Conservation (phyloP, 2,888 invertebrate genomes). For the Athalia cordata region DNA sequence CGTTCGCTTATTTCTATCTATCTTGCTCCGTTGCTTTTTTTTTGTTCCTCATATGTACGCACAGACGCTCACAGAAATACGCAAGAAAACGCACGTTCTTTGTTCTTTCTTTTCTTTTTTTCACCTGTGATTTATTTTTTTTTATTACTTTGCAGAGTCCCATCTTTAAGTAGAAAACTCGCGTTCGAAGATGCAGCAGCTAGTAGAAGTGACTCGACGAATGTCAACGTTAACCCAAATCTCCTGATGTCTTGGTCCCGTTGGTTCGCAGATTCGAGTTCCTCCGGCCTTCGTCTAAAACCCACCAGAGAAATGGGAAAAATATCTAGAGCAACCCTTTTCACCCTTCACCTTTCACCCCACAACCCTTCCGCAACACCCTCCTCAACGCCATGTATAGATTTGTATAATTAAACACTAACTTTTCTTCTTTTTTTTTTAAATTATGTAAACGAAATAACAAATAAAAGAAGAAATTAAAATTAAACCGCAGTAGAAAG, state of each 20-base stretch:
- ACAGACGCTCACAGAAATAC: slow-evolving; percentile 15
- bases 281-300: slow-evolving; percentile 77
- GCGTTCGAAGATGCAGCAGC: slow-evolving; percentile 63
- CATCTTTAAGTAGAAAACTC: slow-evolving; percentile 44
- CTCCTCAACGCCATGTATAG: slow-evolving; percentile 17
- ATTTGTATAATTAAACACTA: background rate
- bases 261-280: slow-evolving; percentile 78
- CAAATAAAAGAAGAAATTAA: too few species aligned
- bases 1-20: slow-evolving; percentile 1
- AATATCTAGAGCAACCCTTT: slow-evolving; percentile 41
- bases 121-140: slow-evolving; percentile 34
- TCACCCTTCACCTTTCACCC: slow-evolving; percentile 18
- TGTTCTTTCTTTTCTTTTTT: slow-evolving; percentile 37
- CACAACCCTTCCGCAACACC: slow-evolving; percentile 34
- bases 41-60: slow-evolving; percentile 23
- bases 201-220: slow-evolving; percentile 57
- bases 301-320: slow-evolving; percentile 54
- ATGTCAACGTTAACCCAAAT: slow-evolving; percentile 70
- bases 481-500: too few species aligned
- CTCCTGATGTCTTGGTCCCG: slow-evolving; percentile 77
- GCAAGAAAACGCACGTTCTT: background rate
- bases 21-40: slow-evolving; percentile 20
- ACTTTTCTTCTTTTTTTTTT: too few species aligned
- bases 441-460: too few species aligned
- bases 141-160: slow-evolving; percentile 10